Base-by-base conservation (phyloP, 2,888 invertebrate species). In the Brachypterus glaber region DNA sequence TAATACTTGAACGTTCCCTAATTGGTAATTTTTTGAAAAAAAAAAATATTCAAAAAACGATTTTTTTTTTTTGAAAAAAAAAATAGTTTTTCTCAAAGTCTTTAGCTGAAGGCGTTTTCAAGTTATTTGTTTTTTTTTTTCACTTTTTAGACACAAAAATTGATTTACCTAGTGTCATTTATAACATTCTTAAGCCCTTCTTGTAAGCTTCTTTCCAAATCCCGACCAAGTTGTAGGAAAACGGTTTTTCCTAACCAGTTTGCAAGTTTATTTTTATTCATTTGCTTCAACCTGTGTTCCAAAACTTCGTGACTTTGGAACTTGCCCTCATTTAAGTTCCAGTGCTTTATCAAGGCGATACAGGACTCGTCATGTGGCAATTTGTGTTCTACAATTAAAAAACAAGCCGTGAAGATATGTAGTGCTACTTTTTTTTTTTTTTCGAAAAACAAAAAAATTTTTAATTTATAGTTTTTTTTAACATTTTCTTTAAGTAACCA, bases 191-290 rank as follows among this genome's bases (percentile, higher is more conserved):
- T 46, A 31, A 64, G 56, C 0, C 59, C 59, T 14, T 53, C 39
- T 13, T 55, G 48, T 27, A 64, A 39, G 33, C 54, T 53, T 15
- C 52, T 44, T 32, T 63, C 50, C 27, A 66, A 48, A 41, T 77
- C 73, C 37, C 64, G 57, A 3, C 70, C 67, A 17, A 79, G 55
- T 46, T 74, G 65, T 26, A 68, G 63, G 51, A 76, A 77, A 1
- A 74, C 70, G 1, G 70, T 68, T 41, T 61, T 67, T 5, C 75
- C 73, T 1, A 81, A 53, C 77, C 78, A 78, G 47, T 74, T 69
- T 1, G 79, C 77, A 34, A 80, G 55, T 43, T 76, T 71, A 1
- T 45, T 42, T 46, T 70, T 71, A 14, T 70, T 71, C 39, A 80
- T 62, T 57, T 78, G 77, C 4, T 73, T 66, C 15, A 81, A 58